Conservation (phyloP, 2,113 vertebrate species). For the Larimichthys crocea region DNA sequence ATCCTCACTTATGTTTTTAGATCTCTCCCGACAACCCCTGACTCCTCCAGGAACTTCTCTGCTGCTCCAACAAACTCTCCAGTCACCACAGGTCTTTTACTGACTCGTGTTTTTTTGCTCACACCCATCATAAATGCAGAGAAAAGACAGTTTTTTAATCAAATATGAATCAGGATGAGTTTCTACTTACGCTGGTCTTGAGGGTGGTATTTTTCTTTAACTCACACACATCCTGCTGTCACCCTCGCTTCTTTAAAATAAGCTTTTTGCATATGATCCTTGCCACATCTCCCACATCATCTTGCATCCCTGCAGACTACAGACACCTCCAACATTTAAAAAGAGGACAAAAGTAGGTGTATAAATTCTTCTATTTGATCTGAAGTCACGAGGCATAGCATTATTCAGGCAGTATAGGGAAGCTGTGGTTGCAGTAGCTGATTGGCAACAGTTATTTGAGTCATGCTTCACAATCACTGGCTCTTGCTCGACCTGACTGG, state of each 20-base stretch:
- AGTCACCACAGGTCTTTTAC: slow-evolving; percentile 42
- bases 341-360: background rate
- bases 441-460: background rate
- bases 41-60: slow-evolving; percentile 27
- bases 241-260: slow-evolving; percentile 6
- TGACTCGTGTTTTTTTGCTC: slow-evolving; percentile 45
- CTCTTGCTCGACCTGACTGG: background rate
- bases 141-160: slow-evolving; percentile 38
- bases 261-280: slow-evolving; percentile 10
- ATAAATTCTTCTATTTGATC: slow-evolving; percentile 8
- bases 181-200: slow-evolving; percentile 22
- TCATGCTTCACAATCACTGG: background rate
- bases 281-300: slow-evolving; percentile 19
- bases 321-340: slow-evolving; percentile 6
- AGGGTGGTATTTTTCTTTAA: slow-evolving; percentile 30
- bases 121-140: slow-evolving; percentile 44
- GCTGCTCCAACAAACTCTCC: slow-evolving; percentile 22
- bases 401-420: slow-evolving; percentile 9
- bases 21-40: slow-evolving; percentile 22
- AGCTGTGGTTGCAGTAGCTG: background rate
- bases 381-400: background rate
- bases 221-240: slow-evolving; percentile 30
- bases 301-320: slow-evolving; percentile 22
- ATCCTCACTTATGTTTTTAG: background rate
- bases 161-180: slow-evolving; percentile 52